A percentile compares a stretch with the other conserved stretches of the same genome.
These are phyloP conservation scores for Pachyrhynchus sulphureomaculatus DNA, from an alignment of 1,140 invertebrate species.

Conservation along the genomic window DNA sequence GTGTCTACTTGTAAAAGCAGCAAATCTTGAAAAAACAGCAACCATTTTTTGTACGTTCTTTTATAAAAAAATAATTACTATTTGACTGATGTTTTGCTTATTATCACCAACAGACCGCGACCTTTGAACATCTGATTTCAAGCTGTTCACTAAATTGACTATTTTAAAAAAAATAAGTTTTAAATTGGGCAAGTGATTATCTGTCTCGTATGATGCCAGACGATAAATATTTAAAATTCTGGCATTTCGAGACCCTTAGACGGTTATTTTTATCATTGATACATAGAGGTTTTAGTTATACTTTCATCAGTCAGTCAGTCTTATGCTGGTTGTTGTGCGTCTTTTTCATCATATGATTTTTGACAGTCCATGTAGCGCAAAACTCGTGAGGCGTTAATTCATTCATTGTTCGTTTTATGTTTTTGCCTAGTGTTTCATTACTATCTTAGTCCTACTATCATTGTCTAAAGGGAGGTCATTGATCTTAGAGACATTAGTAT, in stretches of 20 bases:
- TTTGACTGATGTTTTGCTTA: background rate
- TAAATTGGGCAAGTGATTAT: background rate
- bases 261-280: background rate
- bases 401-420: no score
- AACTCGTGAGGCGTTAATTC: no score
- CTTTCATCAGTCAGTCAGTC: no score
- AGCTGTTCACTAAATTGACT: no score
- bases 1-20: constrained; percentile 48
- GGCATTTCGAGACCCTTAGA: background rate
- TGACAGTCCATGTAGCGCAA: no score
- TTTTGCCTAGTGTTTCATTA: no score
- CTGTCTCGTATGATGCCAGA: background rate
- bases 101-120: background rate
- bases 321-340: background rate
- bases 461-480: no score
- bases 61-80: no score
- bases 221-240: background rate
- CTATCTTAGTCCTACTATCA: no score
- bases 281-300: no score
- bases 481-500: no score
- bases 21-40: constrained; percentile 44
- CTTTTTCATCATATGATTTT: background rate
- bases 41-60: constrained; percentile 20
- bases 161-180: no score
- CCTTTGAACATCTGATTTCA: background rate